Evolutionary conservation across 2,888 invertebrate species (phyloP).

Genomic region (Lamellibrachia satsuma): DNA sequence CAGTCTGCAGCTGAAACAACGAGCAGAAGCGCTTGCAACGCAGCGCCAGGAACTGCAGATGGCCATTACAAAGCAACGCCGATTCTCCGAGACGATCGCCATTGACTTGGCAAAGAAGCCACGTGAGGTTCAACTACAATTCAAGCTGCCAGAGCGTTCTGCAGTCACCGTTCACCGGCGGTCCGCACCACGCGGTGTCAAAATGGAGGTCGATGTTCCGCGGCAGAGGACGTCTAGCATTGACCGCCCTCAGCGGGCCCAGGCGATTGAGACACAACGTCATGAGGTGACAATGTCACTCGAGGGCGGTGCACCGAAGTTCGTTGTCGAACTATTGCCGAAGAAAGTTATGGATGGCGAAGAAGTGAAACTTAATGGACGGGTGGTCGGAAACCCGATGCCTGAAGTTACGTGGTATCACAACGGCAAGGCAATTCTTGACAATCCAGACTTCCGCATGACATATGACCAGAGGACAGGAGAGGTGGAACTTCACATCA

Average conservation of each 20-base stretch:
- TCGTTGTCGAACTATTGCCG: slow-evolving; percentile 40
- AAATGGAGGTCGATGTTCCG: slow-evolving; percentile 38
- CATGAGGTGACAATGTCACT: slow-evolving; percentile 40
- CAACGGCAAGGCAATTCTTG: slow-evolving; percentile 71
- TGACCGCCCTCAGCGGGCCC: slow-evolving; percentile 30
- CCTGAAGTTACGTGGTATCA: slow-evolving; percentile 96
- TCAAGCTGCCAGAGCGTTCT: slow-evolving; percentile 45
- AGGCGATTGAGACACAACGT: slow-evolving; percentile 42
- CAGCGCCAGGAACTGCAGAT: slow-evolving; percentile 40
- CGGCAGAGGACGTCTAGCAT: slow-evolving; percentile 30
- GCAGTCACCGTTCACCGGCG: slow-evolving; percentile 35
- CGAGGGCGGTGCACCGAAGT: slow-evolving; percentile 40
- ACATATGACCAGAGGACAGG: slow-evolving; percentile 60
- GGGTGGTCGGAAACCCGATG: slow-evolving; percentile 86
- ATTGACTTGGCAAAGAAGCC: slow-evolving; percentile 42
- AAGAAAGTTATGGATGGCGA: slow-evolving; percentile 61
- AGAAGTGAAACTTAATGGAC: slow-evolving; percentile 56
- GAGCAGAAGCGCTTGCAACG: slow-evolving; percentile 38
- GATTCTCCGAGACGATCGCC: slow-evolving; percentile 42
- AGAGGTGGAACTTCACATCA: slow-evolving; percentile 81
- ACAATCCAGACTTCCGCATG: slow-evolving; percentile 52
- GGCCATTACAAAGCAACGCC: slow-evolving; percentile 35
- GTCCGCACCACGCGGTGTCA: slow-evolving; percentile 34
- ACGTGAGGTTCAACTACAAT: slow-evolving; percentile 49
- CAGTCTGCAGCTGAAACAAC: slow-evolving; percentile 35